Conservation (phyloP, 2,797 vertebrate genomes). For the Novumbra hubbsi region DNA sequence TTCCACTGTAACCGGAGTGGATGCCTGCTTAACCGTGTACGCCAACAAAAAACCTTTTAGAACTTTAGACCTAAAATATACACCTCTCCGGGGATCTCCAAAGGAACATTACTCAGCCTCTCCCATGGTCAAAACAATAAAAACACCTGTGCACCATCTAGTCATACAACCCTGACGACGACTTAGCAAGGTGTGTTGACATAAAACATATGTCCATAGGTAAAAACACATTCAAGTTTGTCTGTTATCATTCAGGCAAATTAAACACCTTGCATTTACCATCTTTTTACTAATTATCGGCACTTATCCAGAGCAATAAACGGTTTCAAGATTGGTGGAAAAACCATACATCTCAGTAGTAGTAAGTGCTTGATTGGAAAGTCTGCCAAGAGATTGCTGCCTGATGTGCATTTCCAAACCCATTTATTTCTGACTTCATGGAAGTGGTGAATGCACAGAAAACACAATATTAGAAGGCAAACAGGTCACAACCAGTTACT, state of each 20-base stretch:
- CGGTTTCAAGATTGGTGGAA: too few relatives aligned
- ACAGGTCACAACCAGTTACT: conserved; percentile 41
- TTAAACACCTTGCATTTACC: too few relatives aligned
- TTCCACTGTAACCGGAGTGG: too few relatives aligned
- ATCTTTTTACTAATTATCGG: too few relatives aligned
- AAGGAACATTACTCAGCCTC: conserved; percentile 19
- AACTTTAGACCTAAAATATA: too few relatives aligned
- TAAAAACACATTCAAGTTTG: too few relatives aligned
- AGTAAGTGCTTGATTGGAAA: too few relatives aligned
- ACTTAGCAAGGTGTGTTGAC: not conserved
- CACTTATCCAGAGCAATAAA: too few relatives aligned
- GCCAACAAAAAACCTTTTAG: too few relatives aligned
- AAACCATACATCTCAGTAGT: too few relatives aligned
- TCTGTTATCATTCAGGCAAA: too few relatives aligned
- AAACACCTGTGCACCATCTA: conserved; percentile 1
- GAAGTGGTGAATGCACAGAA: not conserved
- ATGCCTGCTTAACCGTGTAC: too few relatives aligned
- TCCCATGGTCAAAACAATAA: not conserved
- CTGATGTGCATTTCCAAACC: not conserved
- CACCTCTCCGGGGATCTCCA: conserved; percentile 34
- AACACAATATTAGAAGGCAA: conserved; percentile 29
- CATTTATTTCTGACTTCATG: not conserved
- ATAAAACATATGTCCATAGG: not conserved
- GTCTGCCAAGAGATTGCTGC: not conserved
- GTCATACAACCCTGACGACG: not conserved